phyloP scores from a whole-genome alignment of 2,888 invertebrate species.

The Apocheima hispidaria region DNA sequence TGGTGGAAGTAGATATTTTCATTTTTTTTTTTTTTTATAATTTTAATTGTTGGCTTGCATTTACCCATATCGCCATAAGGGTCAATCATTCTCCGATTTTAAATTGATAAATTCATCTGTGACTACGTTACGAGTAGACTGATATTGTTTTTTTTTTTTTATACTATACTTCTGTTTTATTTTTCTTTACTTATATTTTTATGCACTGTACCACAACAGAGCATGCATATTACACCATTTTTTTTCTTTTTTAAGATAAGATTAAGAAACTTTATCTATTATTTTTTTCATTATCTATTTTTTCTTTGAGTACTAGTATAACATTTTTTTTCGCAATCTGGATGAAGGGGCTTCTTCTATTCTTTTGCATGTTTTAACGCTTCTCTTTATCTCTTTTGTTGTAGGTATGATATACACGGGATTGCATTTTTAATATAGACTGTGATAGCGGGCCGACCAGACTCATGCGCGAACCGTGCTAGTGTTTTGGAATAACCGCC shows the following conservation, averaged over 20 bases:
- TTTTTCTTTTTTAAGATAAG: too few species aligned
- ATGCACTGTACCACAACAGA: neutral
- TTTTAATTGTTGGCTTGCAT: neutral
- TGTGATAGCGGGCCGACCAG: conserved; percentile 75
- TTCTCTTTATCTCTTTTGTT: conserved; percentile 81
- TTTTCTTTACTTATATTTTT: neutral
- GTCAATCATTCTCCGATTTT: neutral
- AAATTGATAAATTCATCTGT: neutral
- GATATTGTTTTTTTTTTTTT: neutral
- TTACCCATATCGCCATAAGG: neutral
- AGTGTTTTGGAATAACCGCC: conserved; percentile 70
- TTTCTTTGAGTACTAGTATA: too few species aligned
- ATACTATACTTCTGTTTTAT: neutral
- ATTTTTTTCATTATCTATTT: too few species aligned
- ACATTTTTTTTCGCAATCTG: conserved; percentile 8
- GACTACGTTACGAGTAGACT: too few species aligned
- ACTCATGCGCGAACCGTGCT: conserved; percentile 68
- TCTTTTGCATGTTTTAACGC: conserved; percentile 77
- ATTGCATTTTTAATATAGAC: conserved; percentile 81
- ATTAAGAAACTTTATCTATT: too few species aligned
- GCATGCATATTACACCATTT: conserved; percentile 5
- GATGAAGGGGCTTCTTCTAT: conserved; percentile 42
- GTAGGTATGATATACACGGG: conserved; percentile 80
- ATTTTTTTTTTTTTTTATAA: too few species aligned
- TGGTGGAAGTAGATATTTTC: too few species aligned